These are phyloP conservation scores for Sylvilagus bachmani DNA, from an alignment of 2,113 vertebrate genomes.

Conservation along the genomic window DNA sequence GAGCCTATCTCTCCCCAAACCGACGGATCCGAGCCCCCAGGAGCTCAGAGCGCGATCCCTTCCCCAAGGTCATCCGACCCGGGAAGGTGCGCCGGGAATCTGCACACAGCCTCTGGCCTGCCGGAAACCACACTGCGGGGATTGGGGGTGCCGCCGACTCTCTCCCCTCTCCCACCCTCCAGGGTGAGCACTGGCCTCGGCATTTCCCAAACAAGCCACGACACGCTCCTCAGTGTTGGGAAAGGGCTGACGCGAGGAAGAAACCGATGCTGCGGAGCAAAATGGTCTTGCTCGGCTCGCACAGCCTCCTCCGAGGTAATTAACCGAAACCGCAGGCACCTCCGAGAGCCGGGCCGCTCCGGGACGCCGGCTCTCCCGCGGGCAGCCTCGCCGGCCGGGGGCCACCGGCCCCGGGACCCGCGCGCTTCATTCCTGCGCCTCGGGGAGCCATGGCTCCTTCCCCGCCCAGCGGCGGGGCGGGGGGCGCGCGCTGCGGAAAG, in stretches of 20 bases:
- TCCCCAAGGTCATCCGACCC: conserved; percentile 83
- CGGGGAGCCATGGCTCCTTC: conserved; percentile 75
- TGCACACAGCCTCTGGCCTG: conserved; percentile 44
- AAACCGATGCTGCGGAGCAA: conserved; percentile 80
- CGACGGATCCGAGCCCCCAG: conserved; percentile 32
- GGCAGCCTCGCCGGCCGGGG: conserved; percentile 35
- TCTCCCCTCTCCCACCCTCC: conserved; percentile 71
- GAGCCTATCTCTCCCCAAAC: not conserved
- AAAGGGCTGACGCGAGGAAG: conserved; percentile 83
- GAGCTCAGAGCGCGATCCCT: conserved; percentile 6
- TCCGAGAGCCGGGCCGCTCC: not conserved
- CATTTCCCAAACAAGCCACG: conserved; percentile 83
- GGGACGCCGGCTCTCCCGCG: conserved; percentile 32
- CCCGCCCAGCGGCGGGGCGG: not conserved
- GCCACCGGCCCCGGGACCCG: conserved; percentile 60
- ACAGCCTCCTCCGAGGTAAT: conserved; percentile 67
- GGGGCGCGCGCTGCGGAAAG: conserved; percentile 47
- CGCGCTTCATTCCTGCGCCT: conserved; percentile 76
- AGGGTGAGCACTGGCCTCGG: conserved; percentile 81
- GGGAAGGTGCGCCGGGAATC: conserved; percentile 45
- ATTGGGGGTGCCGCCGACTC: conserved; percentile 28
- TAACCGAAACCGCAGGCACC: conserved; percentile 67
- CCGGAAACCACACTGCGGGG: conserved; percentile 38
- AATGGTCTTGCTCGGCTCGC: conserved; percentile 57
- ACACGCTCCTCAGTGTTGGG: conserved; percentile 77